Base-by-base conservation (phyloP, 1,140 invertebrate species). In the Anoplophora glabripennis region DNA sequence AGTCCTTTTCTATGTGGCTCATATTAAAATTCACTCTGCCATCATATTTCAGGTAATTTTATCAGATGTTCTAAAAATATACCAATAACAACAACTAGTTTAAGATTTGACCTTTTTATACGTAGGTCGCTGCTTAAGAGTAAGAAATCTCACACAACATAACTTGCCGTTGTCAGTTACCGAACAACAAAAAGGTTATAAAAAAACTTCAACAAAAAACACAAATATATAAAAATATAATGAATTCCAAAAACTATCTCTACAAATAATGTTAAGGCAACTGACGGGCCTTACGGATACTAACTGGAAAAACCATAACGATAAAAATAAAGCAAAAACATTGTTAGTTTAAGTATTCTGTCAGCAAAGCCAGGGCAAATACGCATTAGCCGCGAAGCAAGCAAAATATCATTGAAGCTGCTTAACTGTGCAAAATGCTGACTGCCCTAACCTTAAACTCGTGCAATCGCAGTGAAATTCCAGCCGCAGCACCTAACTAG, bases 41-140 rank as follows among this genome's bases (percentile, higher is more conserved):
- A 53, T 66, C 65, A 54, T 35, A 65, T 65, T 69, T 70, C 67
- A 67, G 65, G 64, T 71, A 71, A 67, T 73, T 69, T 72, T 65
- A 63, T 61, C 48, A 45, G 58, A 42, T 58, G 41, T 57, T 49
- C 55, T 52, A 65, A 68, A 67, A 65, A 68, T 65, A 65, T 60
- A 63, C 59, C 56, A 64, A 61, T 68, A 68, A 68, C 63, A 67
- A 67, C 60, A 65, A 65, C 57, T 62, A 47, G 42, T 18, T 17
- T 15, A 45, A 40, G 21, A 45, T 17, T 14, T 45, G 10, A 45
- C 17, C 42, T 15, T 45, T 18, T 11, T 18, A 17, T 17, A 45
- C 10, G 35, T 59, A 65, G 59, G 57, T 61, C 56, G 54, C 60
- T 57, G 63, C 54, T 61, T 58, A 64, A 66, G 58, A 60, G 41